A percentile compares a stretch with the other conserved stretches of the same genome.
Evolutionary conservation across 2,113 vertebrate genomes (phyloP).

Genomic region (Apteryx mantelli): DNA sequence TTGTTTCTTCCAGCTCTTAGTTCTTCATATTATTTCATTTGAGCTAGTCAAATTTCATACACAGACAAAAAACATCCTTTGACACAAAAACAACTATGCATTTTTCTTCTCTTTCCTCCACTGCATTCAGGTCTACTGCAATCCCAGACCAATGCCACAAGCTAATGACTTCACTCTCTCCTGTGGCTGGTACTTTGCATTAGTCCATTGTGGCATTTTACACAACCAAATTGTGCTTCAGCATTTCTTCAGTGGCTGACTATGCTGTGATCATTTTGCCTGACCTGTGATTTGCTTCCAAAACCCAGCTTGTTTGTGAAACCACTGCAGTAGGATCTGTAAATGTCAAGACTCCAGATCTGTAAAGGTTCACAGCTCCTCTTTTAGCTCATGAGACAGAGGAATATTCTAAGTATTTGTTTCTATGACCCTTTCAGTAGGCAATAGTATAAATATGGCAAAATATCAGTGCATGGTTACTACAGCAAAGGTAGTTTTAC

Average conservation of each 20-base stretch:
- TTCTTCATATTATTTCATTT: neutral
- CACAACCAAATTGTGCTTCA: neutral
- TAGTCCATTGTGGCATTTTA: neutral
- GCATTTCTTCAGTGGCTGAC: neutral
- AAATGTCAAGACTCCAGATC: neutral
- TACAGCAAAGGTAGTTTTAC: neutral
- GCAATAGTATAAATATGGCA: neutral
- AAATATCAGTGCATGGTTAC: neutral
- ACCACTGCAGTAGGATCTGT: neutral
- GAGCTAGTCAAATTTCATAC: neutral
- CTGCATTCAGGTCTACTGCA: neutral
- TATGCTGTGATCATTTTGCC: neutral
- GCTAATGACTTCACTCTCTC: neutral
- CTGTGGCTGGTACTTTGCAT: neutral
- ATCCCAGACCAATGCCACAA: neutral
- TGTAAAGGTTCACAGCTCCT: neutral
- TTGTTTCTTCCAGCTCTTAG: neutral
- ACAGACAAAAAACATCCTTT: neutral
- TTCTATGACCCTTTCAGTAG: neutral
- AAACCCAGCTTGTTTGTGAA: neutral
- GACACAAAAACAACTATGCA: neutral
- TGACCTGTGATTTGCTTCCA: neutral
- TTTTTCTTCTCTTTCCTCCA: neutral
- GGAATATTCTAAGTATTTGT: neutral
- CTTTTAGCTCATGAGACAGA: neutral